phyloP scores from a whole-genome alignment of 2,797 vertebrate species.

The Scolopax rusticola region DNA sequence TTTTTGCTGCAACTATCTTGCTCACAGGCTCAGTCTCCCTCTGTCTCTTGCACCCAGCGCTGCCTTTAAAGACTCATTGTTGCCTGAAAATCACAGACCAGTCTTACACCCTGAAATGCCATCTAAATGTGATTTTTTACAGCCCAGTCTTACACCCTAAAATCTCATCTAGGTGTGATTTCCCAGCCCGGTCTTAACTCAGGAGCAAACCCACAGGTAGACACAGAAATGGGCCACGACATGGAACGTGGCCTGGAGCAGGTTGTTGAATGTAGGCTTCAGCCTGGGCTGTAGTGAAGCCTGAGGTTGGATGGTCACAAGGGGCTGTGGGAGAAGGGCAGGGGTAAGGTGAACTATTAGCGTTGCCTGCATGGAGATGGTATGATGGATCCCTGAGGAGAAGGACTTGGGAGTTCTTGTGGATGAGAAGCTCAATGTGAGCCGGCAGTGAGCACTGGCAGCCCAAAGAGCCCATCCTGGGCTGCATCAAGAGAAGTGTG shows the following conservation, averaged over 20 bases:
- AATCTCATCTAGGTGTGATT: neutral
- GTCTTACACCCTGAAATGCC: neutral
- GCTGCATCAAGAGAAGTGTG: too few relatives aligned
- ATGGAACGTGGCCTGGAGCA: fast-evolving
- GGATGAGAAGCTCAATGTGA: too few relatives aligned
- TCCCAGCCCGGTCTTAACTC: neutral
- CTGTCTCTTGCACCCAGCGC: neutral
- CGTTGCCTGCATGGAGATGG: fast-evolving
- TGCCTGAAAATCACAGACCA: neutral
- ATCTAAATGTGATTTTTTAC: too few relatives aligned
- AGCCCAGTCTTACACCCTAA: too few relatives aligned
- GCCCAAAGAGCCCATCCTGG: too few relatives aligned
- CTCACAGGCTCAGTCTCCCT: neutral
- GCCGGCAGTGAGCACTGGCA: too few relatives aligned
- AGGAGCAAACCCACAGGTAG: too few relatives aligned
- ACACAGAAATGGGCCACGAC: fast-evolving
- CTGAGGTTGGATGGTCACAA: fast-evolving
- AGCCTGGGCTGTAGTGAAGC: neutral
- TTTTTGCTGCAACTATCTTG: neutral
- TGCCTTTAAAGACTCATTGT: neutral
- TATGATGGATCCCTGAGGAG: too few relatives aligned
- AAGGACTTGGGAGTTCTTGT: too few relatives aligned
- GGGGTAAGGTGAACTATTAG: neutral
- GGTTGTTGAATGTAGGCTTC: fast-evolving
- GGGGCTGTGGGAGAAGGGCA: neutral